Evolutionary conservation across 2,888 invertebrate species (phyloP).

Genomic region (Apamea anceps): DNA sequence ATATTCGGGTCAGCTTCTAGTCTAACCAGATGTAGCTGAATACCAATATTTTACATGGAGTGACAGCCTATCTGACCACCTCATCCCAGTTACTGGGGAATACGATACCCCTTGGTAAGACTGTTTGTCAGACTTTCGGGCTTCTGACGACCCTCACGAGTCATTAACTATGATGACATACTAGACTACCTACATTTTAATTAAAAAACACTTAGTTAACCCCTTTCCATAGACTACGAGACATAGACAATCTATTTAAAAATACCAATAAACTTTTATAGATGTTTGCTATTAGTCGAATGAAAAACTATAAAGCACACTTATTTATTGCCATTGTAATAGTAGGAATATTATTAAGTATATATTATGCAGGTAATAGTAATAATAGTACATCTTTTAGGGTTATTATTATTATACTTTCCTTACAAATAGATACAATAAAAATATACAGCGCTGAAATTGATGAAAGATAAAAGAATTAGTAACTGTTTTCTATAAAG

Average conservation of each 20-base stretch:
- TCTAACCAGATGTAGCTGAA: background rate
- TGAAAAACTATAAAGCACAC: constrained; percentile 50
- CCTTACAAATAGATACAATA: background rate
- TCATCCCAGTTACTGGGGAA: background rate
- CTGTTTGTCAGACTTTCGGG: background rate
- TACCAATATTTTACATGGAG: background rate
- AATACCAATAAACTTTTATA: constrained; percentile 56
- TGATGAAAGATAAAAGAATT: background rate
- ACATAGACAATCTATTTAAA: constrained; percentile 50
- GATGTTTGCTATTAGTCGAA: constrained; percentile 43
- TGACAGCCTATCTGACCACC: background rate
- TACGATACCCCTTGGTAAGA: background rate
- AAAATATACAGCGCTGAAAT: background rate
- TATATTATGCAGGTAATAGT: constrained; percentile 13
- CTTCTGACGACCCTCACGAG: background rate
- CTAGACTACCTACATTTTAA: background rate
- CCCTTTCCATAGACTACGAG: background rate
- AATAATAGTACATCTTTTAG: background rate
- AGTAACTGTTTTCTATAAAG: background rate
- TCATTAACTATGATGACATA: background rate
- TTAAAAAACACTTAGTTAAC: constrained; percentile 3
- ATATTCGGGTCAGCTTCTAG: background rate
- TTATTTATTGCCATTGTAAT: constrained; percentile 45
- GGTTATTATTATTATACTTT: background rate
- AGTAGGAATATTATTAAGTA: constrained; percentile 1